These are phyloP conservation scores for Charadrius vociferus DNA, from an alignment of 2,113 vertebrate species.

Conservation along the genomic window DNA sequence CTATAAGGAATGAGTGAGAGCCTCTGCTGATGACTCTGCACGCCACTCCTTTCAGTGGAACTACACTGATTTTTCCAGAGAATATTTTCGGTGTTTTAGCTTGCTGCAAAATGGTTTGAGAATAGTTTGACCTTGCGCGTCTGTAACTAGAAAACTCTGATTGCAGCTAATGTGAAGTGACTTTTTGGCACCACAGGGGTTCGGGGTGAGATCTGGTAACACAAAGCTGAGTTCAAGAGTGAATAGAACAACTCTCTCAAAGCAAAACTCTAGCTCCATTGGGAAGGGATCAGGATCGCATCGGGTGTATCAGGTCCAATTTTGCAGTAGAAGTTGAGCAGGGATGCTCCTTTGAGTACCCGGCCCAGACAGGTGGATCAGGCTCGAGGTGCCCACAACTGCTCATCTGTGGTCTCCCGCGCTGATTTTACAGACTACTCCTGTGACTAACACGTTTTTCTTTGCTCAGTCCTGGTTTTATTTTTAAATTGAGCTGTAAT, in stretches of 20 bases:
- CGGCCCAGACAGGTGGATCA: background rate
- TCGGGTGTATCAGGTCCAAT: background rate
- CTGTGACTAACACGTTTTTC: background rate
- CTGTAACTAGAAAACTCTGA: background rate
- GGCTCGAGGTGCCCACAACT: background rate
- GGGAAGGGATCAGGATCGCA: background rate
- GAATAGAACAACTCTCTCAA: background rate
- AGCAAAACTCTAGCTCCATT: background rate
- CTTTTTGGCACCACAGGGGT: background rate
- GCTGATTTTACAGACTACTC: background rate
- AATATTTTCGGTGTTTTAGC: background rate
- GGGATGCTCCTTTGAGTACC: background rate
- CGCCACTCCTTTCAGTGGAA: background rate
- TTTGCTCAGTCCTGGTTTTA: background rate
- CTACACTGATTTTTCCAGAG: background rate
- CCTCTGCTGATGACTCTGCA: background rate
- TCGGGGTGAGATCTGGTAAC: background rate
- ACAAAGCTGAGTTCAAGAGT: background rate
- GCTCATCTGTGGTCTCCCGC: background rate
- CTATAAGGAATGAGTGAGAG: fast-evolving
- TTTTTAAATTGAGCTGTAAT: background rate
- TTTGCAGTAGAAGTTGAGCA: background rate
- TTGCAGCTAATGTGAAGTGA: background rate
- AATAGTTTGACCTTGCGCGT: background rate
- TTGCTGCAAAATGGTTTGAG: background rate